A percentile compares a stretch with the other conserved stretches of the same genome.
phyloP scores from a whole-genome alignment of 2,888 invertebrate species.

The Mesoligia furuncula region DNA sequence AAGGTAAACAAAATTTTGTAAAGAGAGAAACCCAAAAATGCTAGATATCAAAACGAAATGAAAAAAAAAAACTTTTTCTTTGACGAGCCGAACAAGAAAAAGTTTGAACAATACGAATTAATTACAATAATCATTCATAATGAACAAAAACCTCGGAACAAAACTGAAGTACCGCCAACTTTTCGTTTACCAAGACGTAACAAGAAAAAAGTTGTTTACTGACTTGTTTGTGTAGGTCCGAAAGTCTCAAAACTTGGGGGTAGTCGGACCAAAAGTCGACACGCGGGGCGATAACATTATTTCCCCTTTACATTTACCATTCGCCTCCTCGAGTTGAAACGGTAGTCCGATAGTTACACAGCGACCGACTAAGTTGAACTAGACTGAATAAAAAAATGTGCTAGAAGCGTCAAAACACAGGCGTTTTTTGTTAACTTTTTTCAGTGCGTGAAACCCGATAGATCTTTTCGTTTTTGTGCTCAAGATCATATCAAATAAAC shows the following conservation, averaged over 20 bases:
- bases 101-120: constrained; percentile 56
- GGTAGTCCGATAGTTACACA: constrained; percentile 75
- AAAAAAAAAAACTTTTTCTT: constrained; percentile 33
- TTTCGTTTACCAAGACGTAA: constrained; percentile 65
- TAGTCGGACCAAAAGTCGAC: constrained; percentile 63
- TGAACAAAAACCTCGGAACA: constrained; percentile 62
- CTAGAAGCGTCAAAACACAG: constrained; percentile 63
- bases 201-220: constrained; percentile 70
- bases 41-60: constrained; percentile 28
- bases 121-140: constrained; percentile 59
- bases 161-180: constrained; percentile 61
- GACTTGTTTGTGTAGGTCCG: constrained; percentile 68
- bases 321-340: constrained; percentile 69
- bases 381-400: constrained; percentile 54
- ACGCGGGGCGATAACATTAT: constrained; percentile 75
- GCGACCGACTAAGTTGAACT: constrained; percentile 64
- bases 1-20: constrained; percentile 30
- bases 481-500: constrained; percentile 31
- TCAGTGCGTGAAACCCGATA: constrained; percentile 16
- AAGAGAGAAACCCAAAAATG: constrained; percentile 37
- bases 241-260: constrained; percentile 67
- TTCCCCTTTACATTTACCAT: constrained; percentile 75
- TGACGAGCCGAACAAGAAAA: constrained; percentile 31
- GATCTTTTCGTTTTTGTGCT: constrained; percentile 33
- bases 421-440: constrained; percentile 23